Base-by-base conservation (phyloP, 1,140 invertebrate species). In the Radopholus similis region DNA sequence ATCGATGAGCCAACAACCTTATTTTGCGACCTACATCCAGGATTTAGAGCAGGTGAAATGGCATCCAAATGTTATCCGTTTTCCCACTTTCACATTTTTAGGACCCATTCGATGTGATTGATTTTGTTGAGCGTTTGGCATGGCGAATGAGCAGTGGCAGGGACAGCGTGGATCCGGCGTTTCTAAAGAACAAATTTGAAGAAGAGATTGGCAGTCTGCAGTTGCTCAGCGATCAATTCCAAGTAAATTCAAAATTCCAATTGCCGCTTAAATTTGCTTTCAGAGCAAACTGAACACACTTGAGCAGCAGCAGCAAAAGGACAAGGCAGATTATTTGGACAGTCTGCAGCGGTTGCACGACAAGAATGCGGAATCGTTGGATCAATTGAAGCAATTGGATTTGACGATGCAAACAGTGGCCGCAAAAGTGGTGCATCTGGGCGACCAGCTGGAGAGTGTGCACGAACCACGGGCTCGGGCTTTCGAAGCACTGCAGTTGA, bases 371-470 rank as follows among this genome's bases (percentile, higher is more conserved):
- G 76, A 76, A 5, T 75, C 71, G 0, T 56, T 82, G 8, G 80
- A 81, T n/a, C 72, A 75, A 63, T 64, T 80, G 28, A 80, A 80
- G 85, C 89, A 92, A 72, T 83, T 97, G 28, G 94, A 97, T 85
- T 91, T 92, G 78, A 89, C 93, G 82, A 96, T 98, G 72, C 96
- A 95, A 79, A 89, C 90, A 76, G 94, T 97, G 51, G 94, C 94
- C 0, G 94, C 93, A 0, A 94, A 96, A 85, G 95, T 97, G 18
- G 88, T 97, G 55, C 93, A 97, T 86, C 86, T 98, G 15, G 95
- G 95, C 0, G 94, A 97, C 84, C 95, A 97, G 80, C 84, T 98
- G 32, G 94, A 97, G 83, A 94, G 91, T 78, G 93, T 97, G 0
- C 93, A 97, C 84, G 92, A 90, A 0, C 95, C 95, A 0, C 85